Conservation (phyloP, 2,888 invertebrate species). For the Phytoseiulus persimilis region DNA sequence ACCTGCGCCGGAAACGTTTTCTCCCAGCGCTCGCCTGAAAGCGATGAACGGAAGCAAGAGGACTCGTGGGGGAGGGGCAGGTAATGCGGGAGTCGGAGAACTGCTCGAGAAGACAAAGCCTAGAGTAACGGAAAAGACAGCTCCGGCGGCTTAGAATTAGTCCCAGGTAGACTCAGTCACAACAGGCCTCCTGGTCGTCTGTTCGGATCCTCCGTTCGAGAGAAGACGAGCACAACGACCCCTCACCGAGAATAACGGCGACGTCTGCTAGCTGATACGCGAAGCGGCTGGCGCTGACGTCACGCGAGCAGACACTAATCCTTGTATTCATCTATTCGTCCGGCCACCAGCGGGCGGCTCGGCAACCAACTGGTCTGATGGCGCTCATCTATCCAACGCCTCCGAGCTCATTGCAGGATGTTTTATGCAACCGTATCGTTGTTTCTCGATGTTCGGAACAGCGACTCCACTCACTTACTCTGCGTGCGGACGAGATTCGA, state of each 20-base stretch:
- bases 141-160: not conserved
- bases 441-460: not conserved
- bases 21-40: not conserved
- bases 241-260: not conserved
- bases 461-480: not conserved
- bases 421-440: slow-evolving; percentile 5
- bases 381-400: not conserved
- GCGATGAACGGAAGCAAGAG: not conserved
- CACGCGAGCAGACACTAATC: not conserved
- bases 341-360: not conserved
- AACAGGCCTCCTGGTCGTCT: not conserved
- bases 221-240: not conserved
- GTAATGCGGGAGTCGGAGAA: too few relatives aligned
- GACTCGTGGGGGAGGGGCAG: not conserved
- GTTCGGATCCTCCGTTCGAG: not conserved
- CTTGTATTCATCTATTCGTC: not conserved
- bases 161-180: not conserved
- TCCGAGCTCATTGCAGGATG: not conserved
- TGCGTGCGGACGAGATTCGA: not conserved
- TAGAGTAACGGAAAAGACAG: not conserved
- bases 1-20: not conserved
- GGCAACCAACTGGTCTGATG: not conserved
- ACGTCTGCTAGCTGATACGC: not conserved
- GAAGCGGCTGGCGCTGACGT: not conserved
- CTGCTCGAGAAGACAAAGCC: too few relatives aligned